phyloP scores from a whole-genome alignment of 1,140 invertebrate species.

The Streblospio benedicti region DNA sequence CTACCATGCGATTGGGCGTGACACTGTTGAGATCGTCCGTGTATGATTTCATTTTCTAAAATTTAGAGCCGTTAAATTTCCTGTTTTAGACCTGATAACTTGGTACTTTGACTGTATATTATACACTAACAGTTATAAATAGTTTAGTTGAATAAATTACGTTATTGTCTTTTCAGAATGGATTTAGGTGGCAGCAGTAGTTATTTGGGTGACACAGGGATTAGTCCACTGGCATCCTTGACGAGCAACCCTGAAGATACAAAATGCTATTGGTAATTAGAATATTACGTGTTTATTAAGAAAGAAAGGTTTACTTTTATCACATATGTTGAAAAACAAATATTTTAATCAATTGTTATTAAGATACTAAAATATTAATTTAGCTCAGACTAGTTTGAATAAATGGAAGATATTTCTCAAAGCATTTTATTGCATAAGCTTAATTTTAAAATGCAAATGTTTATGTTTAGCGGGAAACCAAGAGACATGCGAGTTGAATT shows the following conservation, averaged over 20 bases:
- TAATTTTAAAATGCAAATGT: background rate
- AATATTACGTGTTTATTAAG: background rate
- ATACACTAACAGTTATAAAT: no score
- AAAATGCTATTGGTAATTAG: conserved; percentile 17
- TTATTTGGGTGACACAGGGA: no score
- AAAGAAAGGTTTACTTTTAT: background rate
- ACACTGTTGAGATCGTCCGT: no score
- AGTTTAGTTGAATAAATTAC: no score
- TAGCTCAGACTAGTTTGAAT: background rate
- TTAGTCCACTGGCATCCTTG: no score
- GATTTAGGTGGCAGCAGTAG: no score
- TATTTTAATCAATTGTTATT: background rate
- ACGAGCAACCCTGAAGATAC: conserved; percentile 16
- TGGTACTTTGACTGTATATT: no score
- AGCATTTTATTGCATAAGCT: background rate
- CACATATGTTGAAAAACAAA: background rate
- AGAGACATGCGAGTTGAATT: conserved; percentile 81
- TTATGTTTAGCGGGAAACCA: conserved; percentile 70
- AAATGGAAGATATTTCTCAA: background rate
- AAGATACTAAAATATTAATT: background rate
- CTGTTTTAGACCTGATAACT: no score
- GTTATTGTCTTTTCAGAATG: no score
- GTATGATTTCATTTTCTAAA: no score
- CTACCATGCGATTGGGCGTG: no score
- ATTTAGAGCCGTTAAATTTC: no score